Percentiles rank a stretch among this genome's conserved stretches.
Evolutionary conservation across 2,888 invertebrate species (phyloP).

Genomic region (Cybosia mesomella): DNA sequence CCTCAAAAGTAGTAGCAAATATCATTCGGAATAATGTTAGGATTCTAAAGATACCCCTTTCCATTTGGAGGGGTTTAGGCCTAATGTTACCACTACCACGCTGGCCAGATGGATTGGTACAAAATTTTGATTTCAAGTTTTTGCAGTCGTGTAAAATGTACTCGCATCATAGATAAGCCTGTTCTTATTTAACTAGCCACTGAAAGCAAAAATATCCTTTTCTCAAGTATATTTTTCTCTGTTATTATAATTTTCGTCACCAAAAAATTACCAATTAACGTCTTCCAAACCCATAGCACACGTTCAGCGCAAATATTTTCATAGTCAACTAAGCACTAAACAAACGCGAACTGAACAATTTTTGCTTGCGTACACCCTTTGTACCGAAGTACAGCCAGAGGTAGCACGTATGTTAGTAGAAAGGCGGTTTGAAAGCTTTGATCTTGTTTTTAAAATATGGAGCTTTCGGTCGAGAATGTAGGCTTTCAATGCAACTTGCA

Average conservation of each 20-base stretch:
- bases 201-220: too few species aligned
- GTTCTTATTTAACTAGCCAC: too few species aligned
- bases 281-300: background rate
- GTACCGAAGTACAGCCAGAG: constrained; percentile 3
- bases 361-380: constrained; percentile 40
- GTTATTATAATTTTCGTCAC: background rate
- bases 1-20: too few species aligned
- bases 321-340: constrained; percentile 44
- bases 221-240: background rate
- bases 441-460: constrained; percentile 14
- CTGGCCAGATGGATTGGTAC: too few species aligned
- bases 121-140: too few species aligned
- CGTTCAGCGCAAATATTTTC: constrained; percentile 31
- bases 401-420: background rate
- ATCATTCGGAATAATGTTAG: too few species aligned
- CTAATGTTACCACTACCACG: too few species aligned
- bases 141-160: too few species aligned
- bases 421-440: constrained; percentile 16
- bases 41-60: too few species aligned
- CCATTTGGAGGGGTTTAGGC: too few species aligned
- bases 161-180: too few species aligned
- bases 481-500: constrained; percentile 10
- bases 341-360: constrained; percentile 41
- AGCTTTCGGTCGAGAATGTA: background rate
- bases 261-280: constrained; percentile 10